phyloP scores from a whole-genome alignment of 2,113 vertebrate genomes.

The Prunella himalayana region DNA sequence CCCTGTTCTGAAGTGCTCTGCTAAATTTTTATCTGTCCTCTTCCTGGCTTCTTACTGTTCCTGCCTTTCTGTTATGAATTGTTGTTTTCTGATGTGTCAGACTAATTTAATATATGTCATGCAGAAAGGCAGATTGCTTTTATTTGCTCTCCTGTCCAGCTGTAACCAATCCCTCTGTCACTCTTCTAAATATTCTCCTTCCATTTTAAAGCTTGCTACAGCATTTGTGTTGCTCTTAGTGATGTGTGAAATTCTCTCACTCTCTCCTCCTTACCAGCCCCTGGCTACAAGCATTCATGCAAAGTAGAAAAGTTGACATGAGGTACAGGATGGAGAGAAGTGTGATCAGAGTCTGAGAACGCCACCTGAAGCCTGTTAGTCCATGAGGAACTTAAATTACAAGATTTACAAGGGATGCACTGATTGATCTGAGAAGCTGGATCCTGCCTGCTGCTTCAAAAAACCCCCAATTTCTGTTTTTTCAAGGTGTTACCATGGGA shows the following conservation, averaged over 20 bases:
- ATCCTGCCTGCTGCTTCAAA: not conserved
- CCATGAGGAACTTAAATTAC: not conserved
- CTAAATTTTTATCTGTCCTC: not conserved
- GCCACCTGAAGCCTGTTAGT: not conserved
- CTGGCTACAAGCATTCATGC: not conserved
- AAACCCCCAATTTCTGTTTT: not conserved
- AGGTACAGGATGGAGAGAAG: not conserved
- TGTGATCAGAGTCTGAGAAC: accelerated
- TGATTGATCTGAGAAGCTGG: not conserved
- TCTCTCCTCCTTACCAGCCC: not conserved
- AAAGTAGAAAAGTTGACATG: not conserved
- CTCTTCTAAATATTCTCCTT: not conserved
- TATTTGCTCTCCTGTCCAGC: not conserved
- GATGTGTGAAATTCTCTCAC: not conserved
- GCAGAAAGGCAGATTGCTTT: not conserved
- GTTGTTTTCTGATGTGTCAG: not conserved
- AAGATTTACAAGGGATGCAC: not conserved
- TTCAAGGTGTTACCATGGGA: not conserved
- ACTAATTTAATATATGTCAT: not conserved
- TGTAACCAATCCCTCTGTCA: not conserved
- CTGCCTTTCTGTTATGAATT: not conserved
- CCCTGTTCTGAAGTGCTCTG: not conserved
- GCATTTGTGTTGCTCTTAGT: not conserved
- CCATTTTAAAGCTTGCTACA: not conserved
- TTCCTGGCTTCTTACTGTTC: not conserved